Evolutionary conservation across 2,113 vertebrate genomes (phyloP).

Genomic region (Trachemys scripta): DNA sequence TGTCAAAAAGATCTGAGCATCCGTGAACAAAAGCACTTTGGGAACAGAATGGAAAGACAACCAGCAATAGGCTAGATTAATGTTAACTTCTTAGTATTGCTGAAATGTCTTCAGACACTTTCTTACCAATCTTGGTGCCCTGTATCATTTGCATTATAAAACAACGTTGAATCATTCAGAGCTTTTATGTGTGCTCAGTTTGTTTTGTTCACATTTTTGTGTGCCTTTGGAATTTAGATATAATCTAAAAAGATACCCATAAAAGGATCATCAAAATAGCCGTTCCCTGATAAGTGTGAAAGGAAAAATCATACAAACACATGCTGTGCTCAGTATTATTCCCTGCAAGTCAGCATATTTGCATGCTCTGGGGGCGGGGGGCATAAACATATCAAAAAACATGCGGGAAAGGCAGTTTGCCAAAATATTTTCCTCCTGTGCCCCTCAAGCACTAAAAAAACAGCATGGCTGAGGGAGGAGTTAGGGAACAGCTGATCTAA

Average conservation of each 20-base stretch:
- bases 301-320: not conserved
- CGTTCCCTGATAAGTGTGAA: not conserved
- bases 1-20: not conserved
- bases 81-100: not conserved
- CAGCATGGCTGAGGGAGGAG: not conserved
- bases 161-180: not conserved
- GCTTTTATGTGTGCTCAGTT: not conserved
- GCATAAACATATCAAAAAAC: not conserved
- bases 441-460: not conserved
- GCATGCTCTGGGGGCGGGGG: no score
- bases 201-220: not conserved
- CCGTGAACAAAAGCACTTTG: not conserved
- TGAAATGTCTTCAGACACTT: not conserved
- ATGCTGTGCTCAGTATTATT: not conserved
- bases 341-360: not conserved
- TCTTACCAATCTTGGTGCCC: not conserved
- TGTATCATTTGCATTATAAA: not conserved
- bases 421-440: not conserved
- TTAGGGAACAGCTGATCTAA: not conserved
- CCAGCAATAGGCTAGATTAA: accelerated
- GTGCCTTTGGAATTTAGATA: not conserved
- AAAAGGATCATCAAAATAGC: not conserved
- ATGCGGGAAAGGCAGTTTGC: not conserved
- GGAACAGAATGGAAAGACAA: not conserved
- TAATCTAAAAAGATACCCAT: not conserved